Evolutionary conservation across 1,140 invertebrate genomes (phyloP).

Genomic region (Drosophila arizonae): DNA sequence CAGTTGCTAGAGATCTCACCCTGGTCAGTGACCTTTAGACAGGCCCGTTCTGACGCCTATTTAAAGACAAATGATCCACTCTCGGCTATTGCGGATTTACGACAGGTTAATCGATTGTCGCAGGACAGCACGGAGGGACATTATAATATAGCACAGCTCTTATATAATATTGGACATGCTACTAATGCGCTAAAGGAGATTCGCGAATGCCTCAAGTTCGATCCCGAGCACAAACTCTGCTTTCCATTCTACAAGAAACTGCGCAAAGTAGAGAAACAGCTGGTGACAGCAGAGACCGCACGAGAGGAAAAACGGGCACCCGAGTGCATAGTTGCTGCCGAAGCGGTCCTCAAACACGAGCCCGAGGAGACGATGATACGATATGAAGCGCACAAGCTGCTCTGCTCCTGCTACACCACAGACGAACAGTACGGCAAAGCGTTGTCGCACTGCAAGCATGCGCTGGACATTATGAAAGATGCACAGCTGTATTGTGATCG

Average conservation of each 20-base stretch:
- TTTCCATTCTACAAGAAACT: slow-evolving; percentile 98
- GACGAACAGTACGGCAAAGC: slow-evolving; percentile 87
- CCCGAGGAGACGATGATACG: slow-evolving; percentile 88
- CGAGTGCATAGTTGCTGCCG: slow-evolving; percentile 90
- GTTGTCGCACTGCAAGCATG: slow-evolving; percentile 90
- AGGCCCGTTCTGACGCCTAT: slow-evolving; percentile 94
- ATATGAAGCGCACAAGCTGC: slow-evolving; percentile 88
- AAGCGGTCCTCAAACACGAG: slow-evolving; percentile 88
- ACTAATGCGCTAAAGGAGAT: slow-evolving; percentile 96
- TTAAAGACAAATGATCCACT: slow-evolving; percentile 90
- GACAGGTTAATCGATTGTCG: slow-evolving; percentile 93
- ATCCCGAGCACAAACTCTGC: slow-evolving; percentile 98
- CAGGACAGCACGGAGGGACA: slow-evolving; percentile 96
- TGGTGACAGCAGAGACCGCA: slow-evolving; percentile 89
- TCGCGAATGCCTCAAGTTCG: slow-evolving; percentile 98
- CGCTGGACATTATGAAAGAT: slow-evolving; percentile 91
- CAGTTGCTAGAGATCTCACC: slow-evolving; percentile 93
- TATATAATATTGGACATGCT: slow-evolving; percentile 96
- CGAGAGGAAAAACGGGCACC: slow-evolving; percentile 88
- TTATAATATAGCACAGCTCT: slow-evolving; percentile 90
- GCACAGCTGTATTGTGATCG: slow-evolving; percentile 93
- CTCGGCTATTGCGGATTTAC: slow-evolving; percentile 95
- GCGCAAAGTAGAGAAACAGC: slow-evolving; percentile 96
- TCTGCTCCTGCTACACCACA: slow-evolving; percentile 90
- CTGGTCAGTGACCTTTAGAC: slow-evolving; percentile 92